Conservation (phyloP, 2,888 invertebrate genomes). For the Hypolimnas misippus region DNA sequence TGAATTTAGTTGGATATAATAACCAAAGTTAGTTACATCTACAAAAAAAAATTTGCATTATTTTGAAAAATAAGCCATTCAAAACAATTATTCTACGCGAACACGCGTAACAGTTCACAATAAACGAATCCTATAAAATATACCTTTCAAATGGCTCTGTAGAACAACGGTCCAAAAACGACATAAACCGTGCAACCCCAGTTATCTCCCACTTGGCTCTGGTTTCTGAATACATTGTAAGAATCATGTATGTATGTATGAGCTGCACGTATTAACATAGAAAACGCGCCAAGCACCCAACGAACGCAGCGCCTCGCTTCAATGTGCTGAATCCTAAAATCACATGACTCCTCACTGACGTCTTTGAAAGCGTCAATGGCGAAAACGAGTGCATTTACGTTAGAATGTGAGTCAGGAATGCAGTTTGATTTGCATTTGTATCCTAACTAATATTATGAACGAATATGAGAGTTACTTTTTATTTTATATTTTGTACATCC, state of each 20-base stretch:
- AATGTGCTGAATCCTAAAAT: conserved; percentile 44
- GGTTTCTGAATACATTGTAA: conserved; percentile 40
- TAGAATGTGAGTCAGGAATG: not conserved
- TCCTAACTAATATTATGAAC: not conserved
- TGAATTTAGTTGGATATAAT: too few relatives aligned
- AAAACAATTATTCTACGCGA: too few relatives aligned
- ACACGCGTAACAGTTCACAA: too few relatives aligned
- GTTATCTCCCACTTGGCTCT: conserved; percentile 33
- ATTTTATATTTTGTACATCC: too few relatives aligned
- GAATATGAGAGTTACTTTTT: too few relatives aligned
- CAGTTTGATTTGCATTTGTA: conserved; percentile 7
- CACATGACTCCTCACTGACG: conserved; percentile 25
- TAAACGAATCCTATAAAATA: conserved; percentile 3
- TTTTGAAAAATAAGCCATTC: too few relatives aligned
- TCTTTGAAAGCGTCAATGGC: conserved; percentile 29
- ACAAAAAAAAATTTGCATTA: too few relatives aligned
- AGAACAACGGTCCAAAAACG: conserved; percentile 17
- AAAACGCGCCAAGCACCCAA: conserved; percentile 42
- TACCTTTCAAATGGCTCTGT: not conserved
- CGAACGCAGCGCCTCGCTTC: conserved; percentile 37
- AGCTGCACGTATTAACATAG: conserved; percentile 46
- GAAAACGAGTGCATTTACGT: conserved; percentile 16
- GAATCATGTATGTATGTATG: conserved; percentile 50
- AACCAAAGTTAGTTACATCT: too few relatives aligned
- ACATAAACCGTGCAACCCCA: conserved; percentile 23